These are phyloP conservation scores for Caenorhabditis plicata DNA, from an alignment of 2,888 invertebrate species.

Conservation along the genomic window DNA sequence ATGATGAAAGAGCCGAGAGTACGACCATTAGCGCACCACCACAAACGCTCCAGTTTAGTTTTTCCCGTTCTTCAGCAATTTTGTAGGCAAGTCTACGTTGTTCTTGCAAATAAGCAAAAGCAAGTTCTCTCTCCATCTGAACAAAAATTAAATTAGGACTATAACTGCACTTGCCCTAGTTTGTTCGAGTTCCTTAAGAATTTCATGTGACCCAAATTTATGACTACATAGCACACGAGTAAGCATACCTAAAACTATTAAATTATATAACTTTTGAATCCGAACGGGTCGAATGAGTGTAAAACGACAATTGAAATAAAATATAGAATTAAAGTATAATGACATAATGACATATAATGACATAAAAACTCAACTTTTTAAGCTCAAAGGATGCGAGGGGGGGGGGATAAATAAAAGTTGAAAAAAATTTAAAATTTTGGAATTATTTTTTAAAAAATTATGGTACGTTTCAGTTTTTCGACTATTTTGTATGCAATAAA, in stretches of 20 bases:
- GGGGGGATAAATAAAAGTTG: too few relatives aligned
- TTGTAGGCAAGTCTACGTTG: constrained; percentile 36
- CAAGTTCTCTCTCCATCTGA: constrained; percentile 50
- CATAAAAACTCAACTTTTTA: too few relatives aligned
- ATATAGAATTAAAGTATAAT: too few relatives aligned
- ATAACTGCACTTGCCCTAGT: constrained; percentile 12
- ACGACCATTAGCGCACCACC: constrained; percentile 40
- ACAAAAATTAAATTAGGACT: not conserved
- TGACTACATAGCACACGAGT: not conserved
- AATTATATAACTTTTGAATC: too few relatives aligned
- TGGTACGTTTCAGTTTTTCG: too few relatives aligned
- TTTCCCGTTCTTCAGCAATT: constrained; percentile 43
- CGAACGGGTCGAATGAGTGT: too few relatives aligned
- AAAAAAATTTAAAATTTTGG: too few relatives aligned
- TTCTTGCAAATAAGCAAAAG: constrained; percentile 38
- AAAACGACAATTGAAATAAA: too few relatives aligned
- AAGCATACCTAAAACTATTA: not conserved
- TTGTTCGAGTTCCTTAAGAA: constrained; percentile 22
- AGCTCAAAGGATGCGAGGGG: too few relatives aligned
- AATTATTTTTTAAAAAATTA: too few relatives aligned
- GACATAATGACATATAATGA: too few relatives aligned
- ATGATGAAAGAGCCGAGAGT: constrained; percentile 33
- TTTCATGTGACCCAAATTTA: constrained; percentile 15
- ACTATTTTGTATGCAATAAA: not conserved
- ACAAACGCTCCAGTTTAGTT: constrained; percentile 37